Base-by-base conservation (phyloP, 2,797 vertebrate genomes). In the Lithobates pipiens region DNA sequence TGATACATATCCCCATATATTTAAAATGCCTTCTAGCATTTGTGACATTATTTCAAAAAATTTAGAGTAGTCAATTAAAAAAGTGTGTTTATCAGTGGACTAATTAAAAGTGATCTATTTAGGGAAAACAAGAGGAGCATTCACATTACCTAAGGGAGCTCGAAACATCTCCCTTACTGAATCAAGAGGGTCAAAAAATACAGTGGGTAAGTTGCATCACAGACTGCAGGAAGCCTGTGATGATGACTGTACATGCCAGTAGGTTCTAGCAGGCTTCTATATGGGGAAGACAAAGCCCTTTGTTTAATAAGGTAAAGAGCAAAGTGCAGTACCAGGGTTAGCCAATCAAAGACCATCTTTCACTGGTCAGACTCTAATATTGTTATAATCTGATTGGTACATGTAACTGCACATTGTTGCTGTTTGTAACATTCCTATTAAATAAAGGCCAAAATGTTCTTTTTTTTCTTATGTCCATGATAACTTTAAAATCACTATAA, bases 141-240 rank as follows among this genome's bases (percentile, higher is more conserved):
- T 99, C 90, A 95, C 92, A 76, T 93, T 99, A 92, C 96, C 97
- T 88, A 97, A 95, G 95, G 96, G 96, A 97, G 96, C 96, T 88
- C 95, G 94, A 89, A 96, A 95, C 93, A 91, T 98, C 91, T 96
- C 94, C 94, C 93, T 98, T 90, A 97, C 95, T 94, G 96, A 97
- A 95, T 96, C 93, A 0, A 97, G 96, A 88, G 94, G 96, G 81
- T 94, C 93, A 95, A 96, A 95, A 95, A 97, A 95, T 92, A 90
- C 93, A 1, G 89, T 98, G 90, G 96, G 96, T 97, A 95, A 98
- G 97, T 97, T 80, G 80, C 25, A 68, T 75, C 18, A 5, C 90
- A 84, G 81, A 94, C 94, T 95, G 94, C 82, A 91, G 90, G 89
- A 92, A 71, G 91, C 92, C 89, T 84, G 85, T 69, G 86, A 87